Evolutionary conservation across 23 tunicate species (phyloP), one percentile per base, ranked within the genome.

Genomic region (Halocynthia roretzi): DNA sequence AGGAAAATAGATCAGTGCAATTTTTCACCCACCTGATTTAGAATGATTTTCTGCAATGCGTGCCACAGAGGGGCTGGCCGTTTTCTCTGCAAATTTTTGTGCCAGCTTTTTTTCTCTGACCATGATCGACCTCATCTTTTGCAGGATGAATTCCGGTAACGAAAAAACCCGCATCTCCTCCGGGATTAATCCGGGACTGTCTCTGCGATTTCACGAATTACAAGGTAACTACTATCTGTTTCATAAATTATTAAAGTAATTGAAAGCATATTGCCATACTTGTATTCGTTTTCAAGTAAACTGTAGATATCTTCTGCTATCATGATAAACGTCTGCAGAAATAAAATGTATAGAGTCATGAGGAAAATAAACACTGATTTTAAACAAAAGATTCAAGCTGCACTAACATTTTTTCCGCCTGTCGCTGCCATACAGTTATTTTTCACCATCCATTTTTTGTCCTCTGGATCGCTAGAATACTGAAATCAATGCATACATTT

Each of bases 371-470:
- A 68, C 18, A 12, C 2, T 15, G 2, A 68, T 22, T 15, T 12
- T 2, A 68, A 68, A 12, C 14, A n/a, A 17, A 12, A 63, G 76
- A 17, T 70, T 12, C n/a, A 9, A 14, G 5, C n/a, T 55, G 22
- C 22, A 65, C 91, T 91, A 52, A 85, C 97, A 77, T 92, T 92
- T 82, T 92, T 92, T 62, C 98, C 98, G 52, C 98, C 98, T n/a
- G 98, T 92, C 31, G 98, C 92, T 15, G 84, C 76, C 98, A 86
- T 92, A 77, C 98, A 92, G 70, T 86, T 79, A 79, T 92, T 78
- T 68, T 86, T 82, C 48, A 92, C 98, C 98, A 92, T 92, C 92
- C 98, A 92, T 80, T 92, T 86, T 78, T 92, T 92, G 65, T 92
- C 92, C 63, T 92, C 98, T 19, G 91, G 92, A 53, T 92, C 98